Base-by-base conservation (phyloP, 2,888 invertebrate genomes). In the Mythimna ferrago region DNA sequence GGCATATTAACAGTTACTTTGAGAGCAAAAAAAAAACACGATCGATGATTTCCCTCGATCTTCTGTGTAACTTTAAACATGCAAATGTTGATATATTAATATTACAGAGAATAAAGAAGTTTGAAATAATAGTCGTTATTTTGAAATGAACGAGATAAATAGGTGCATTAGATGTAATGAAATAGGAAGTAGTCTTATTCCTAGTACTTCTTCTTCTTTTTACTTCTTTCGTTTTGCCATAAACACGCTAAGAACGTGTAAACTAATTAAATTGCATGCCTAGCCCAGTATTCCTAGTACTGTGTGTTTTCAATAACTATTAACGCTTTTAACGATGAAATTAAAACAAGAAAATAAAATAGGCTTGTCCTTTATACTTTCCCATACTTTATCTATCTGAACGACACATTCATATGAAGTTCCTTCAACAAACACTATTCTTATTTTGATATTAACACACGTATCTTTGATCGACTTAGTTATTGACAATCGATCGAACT, bases 1-100 rank as follows among this genome's bases (percentile, higher is more conserved):
- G 38, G 32, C 61, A 48, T 58, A 68, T 71, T 67, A 66, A 71
- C 74, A 68, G 81, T 71, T 75, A 83, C 51, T 61, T 70, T 54
- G 53, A 68, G 21, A 62, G 57, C 67, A 54, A 68, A 74, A 54
- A 68, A 74, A 82, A 67, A 77, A 72, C 54, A 62, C 35, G 54
- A 19, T 66, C 38, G 10, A 58, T 71, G 71, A 71, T 69, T 71
- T 74, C 60, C 57, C 65, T 72, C 60, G 73, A 60, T 61, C 21
- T 74, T n/a, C 21, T 66, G n/a, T 71, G 61, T 48, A 53, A 72
- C 48, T 67, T 56, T 65, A 72, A 68, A 68, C 65, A 71, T 61
- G 51, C 56, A 53, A 71, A 66, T 66, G 44, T 51, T 63, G 65
- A 67, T 76, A 63, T 68, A 69, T 54, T 64, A 41, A 76, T 61